Evolutionary conservation across 1,140 invertebrate genomes (phyloP).

Genomic region (Formica exsecta): DNA sequence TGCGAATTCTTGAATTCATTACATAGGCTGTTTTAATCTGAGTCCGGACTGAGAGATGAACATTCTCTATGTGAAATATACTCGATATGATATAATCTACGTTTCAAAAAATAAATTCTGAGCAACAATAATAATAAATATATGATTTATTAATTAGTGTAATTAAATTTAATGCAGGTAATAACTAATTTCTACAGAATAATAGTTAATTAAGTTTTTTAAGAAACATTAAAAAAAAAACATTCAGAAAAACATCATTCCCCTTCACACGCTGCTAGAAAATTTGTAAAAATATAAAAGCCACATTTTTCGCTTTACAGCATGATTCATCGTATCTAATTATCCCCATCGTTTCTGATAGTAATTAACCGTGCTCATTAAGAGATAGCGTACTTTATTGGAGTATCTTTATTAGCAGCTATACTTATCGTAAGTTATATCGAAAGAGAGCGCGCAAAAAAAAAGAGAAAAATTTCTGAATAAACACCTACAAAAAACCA

Average conservation of each 20-base stretch:
- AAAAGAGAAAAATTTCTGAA: constrained; percentile 24
- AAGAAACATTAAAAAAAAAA: background rate
- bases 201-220: background rate
- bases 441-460: background rate
- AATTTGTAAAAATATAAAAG: constrained; percentile 5
- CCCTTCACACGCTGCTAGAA: too few species aligned
- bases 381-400: constrained; percentile 53
- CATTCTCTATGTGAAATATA: background rate
- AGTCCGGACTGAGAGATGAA: background rate
- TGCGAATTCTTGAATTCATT: constrained; percentile 33
- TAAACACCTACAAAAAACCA: background rate
- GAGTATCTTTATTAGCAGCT: constrained; percentile 50
- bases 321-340: constrained; percentile 42
- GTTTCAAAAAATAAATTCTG: background rate
- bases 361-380: constrained; percentile 54
- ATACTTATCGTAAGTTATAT: constrained; percentile 23
- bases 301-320: background rate
- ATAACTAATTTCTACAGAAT: too few species aligned
- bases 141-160: background rate
- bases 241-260: background rate
- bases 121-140: background rate
- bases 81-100: background rate
- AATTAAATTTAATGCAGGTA: background rate
- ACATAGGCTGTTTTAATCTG: background rate
- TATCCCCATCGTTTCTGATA: constrained; percentile 38